phyloP scores from a whole-genome alignment of 2,888 invertebrate genomes.

The Crepidodera aurea region DNA sequence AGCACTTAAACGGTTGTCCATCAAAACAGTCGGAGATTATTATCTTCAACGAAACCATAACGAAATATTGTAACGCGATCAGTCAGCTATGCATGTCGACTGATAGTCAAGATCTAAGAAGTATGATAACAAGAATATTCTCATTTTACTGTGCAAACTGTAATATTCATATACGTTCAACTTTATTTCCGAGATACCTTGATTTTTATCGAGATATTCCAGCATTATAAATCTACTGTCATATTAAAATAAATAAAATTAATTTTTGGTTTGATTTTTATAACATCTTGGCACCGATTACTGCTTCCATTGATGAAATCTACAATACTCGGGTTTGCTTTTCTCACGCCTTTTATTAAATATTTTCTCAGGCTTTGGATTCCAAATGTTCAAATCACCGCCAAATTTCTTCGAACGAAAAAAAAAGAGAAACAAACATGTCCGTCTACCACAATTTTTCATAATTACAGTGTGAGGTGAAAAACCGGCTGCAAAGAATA shows the following conservation, averaged over 20 bases:
- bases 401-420: conserved; percentile 19
- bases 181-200: not conserved
- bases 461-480: conserved; percentile 28
- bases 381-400: conserved; percentile 11
- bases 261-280: too few species aligned
- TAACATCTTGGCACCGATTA: too few species aligned
- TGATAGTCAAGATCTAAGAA: conserved; percentile 42
- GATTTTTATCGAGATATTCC: not conserved
- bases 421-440: not conserved
- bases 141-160: not conserved
- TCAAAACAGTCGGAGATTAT: conserved; percentile 55
- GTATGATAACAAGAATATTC: not conserved
- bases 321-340: too few species aligned
- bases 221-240: too few species aligned
- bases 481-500: conserved; percentile 35
- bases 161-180: not conserved
- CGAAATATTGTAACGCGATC: conserved; percentile 59
- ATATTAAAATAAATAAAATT: too few species aligned
- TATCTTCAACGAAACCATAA: conserved; percentile 56
- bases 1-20: conserved; percentile 56
- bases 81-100: conserved; percentile 46
- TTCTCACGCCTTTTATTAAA: not conserved
- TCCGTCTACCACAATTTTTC: conserved; percentile 19
- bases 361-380: not conserved
- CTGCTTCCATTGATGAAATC: too few species aligned